phyloP scores from a whole-genome alignment of 2,888 invertebrate species.

The Melinaea menophilus region DNA sequence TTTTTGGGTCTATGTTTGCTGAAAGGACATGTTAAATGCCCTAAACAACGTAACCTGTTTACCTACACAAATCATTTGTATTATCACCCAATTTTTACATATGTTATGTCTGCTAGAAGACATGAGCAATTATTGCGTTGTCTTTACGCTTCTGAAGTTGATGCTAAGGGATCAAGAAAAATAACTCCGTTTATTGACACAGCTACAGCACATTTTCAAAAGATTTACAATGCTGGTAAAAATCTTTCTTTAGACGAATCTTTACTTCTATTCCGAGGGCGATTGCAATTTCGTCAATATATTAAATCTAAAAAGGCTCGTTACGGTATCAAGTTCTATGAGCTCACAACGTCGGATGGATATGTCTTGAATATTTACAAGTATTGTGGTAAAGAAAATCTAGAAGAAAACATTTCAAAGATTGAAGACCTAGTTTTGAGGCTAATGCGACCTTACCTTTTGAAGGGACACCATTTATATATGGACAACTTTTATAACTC shows the following conservation, averaged over 20 bases:
- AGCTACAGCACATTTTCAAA: no score
- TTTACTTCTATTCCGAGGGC: no score
- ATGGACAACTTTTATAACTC: slow-evolving; percentile 38
- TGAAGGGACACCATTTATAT: slow-evolving; percentile 38
- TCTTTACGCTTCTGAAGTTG: slow-evolving; percentile 30
- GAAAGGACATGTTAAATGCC: slow-evolving; percentile 22
- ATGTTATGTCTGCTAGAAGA: slow-evolving; percentile 32
- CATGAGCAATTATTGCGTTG: slow-evolving; percentile 35
- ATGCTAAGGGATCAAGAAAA: slow-evolving; percentile 9
- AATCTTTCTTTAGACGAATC: no score
- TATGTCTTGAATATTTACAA: no score
- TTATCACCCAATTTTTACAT: slow-evolving; percentile 34
- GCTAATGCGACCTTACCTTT: slow-evolving; percentile 36
- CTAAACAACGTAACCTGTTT: slow-evolving; percentile 27
- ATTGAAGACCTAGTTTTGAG: slow-evolving; percentile 34
- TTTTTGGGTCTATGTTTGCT: slow-evolving; percentile 27
- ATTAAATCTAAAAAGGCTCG: no score
- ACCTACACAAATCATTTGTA: slow-evolving; percentile 28
- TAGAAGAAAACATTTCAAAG: neutral
- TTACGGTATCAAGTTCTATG: no score
- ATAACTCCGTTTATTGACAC: no score
- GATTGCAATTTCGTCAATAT: no score
- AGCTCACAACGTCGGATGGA: no score
- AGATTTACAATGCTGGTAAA: no score
- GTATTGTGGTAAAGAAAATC: no score